Evolutionary conservation across 2,888 invertebrate species (phyloP).

Genomic region (Dolichomitus sp.): DNA sequence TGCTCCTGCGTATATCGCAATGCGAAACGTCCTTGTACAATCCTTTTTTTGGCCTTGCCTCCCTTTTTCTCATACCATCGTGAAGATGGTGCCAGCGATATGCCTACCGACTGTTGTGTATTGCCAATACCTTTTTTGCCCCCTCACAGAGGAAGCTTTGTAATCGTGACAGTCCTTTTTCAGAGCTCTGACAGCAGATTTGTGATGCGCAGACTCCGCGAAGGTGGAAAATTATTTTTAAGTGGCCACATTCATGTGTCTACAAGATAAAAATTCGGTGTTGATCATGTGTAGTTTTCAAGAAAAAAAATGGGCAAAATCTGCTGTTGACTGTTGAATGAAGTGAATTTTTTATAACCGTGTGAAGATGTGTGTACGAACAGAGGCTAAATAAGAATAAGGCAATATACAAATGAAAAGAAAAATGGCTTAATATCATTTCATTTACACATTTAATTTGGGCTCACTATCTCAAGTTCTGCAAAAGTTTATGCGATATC

Average conservation of each 20-base stretch:
- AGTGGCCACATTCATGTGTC: background rate
- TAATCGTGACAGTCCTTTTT: conserved; percentile 1
- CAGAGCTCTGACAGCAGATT: background rate
- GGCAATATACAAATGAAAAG: too few species aligned
- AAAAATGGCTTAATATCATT: too few species aligned
- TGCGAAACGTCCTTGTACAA: conserved; percentile 59
- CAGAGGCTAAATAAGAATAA: too few species aligned
- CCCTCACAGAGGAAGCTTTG: background rate
- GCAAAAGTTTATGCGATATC: too few species aligned
- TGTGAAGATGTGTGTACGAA: too few species aligned
- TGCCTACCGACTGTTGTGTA: conserved; percentile 50
- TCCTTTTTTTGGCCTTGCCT: conserved; percentile 47
- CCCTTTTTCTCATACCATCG: conserved; percentile 45
- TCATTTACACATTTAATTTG: too few species aligned
- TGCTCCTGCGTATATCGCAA: conserved; percentile 49
- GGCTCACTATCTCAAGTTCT: too few species aligned
- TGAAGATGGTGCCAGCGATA: conserved; percentile 63
- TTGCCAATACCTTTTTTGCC: conserved; percentile 30
- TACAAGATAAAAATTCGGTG: background rate
- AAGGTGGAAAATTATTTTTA: background rate
- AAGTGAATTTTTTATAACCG: too few species aligned
- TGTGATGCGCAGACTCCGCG: background rate
- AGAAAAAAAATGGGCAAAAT: too few species aligned
- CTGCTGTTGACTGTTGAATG: too few species aligned
- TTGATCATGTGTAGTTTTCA: background rate